Evolutionary conservation across 1,140 invertebrate species (phyloP), one percentile per base, ranked within the genome.

Genomic region (Conus ventricosus): DNA sequence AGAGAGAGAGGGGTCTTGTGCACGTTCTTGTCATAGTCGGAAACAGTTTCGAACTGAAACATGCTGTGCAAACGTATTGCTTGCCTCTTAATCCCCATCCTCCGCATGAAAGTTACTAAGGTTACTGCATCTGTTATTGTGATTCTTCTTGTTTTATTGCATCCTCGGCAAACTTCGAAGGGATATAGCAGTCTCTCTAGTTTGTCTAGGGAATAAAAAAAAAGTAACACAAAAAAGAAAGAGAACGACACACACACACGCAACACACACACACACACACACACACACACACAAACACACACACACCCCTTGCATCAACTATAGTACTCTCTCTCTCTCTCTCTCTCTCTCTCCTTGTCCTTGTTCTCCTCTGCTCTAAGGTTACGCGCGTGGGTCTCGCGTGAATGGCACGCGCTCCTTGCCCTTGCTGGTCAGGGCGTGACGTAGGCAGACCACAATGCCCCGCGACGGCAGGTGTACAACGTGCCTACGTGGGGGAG

Each of bases 251-350:
- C 39, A 39, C 39, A 39, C 39, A 39, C 39, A 39, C 39, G 3
- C 39, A 39, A 39, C 39, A 39, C 39, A 39, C 71, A 76, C 71
- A 76, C 71, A 25, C 71, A 76, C 71, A 25, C 71, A 76, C 71
- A 76, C 71, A 76, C 71, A 76, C 71, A 76, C 71, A 76, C 71
- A 76, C 71, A 76, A 3, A 76, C 71, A 76, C 71, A 76, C 71
- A 76, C 71, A 76, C 71, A 76, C 71, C 1, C 60, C 60, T 23
- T 67, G 20, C 60, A 67, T 23, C 11, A 13, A 67, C n/a, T n/a
- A n/a, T n/a, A n/a, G n/a, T n/a, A n/a, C 57, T 11, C 57, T 15
- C 57, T 15, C 15, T 60, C 76, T 15, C 76, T 15, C 27, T 20
- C 17, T 71, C 67, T 71, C 67, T 71, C 67, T 71, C 67, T 71